A percentile compares a stretch with the other conserved stretches of the same genome.
Evolutionary conservation across 2,888 invertebrate species (phyloP).

Genomic region (Drosophila testacea): DNA sequence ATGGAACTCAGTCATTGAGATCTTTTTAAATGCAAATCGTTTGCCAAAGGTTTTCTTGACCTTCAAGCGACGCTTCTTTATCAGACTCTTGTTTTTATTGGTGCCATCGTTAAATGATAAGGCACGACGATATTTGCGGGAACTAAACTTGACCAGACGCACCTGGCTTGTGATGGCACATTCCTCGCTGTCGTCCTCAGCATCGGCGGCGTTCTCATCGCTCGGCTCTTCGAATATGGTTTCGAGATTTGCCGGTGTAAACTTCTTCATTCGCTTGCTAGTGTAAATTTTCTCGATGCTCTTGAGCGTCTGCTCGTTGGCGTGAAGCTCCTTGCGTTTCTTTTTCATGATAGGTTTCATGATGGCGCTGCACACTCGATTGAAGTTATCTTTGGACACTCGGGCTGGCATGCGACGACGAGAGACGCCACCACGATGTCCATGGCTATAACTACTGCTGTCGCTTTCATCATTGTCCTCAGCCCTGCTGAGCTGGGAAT

Average conservation of each 20-base stretch:
- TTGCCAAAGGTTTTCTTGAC: conserved; percentile 82
- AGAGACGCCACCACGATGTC: conserved; percentile 57
- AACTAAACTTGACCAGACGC: conserved; percentile 74
- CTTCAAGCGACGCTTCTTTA: conserved; percentile 80
- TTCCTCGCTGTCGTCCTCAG: conserved; percentile 71
- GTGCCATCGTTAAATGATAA: conserved; percentile 81
- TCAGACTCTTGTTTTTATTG: conserved; percentile 77
- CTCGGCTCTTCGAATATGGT: conserved; percentile 83
- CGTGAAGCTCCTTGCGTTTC: conserved; percentile 58
- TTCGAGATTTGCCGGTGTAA: conserved; percentile 81
- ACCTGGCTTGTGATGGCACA: conserved; percentile 62
- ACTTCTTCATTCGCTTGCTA: conserved; percentile 78
- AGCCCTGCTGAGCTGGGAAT: conserved; percentile 55
- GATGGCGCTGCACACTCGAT: conserved; percentile 78
- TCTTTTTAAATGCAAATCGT: conserved; percentile 77
- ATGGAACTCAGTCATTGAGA: conserved; percentile 81
- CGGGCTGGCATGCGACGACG: conserved; percentile 79
- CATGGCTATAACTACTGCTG: conserved; percentile 26
- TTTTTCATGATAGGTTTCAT: conserved; percentile 70
- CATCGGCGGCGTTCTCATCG: conserved; percentile 68
- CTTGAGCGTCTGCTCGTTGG: conserved; percentile 65
- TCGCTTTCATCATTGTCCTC: conserved; percentile 64
- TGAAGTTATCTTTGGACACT: conserved; percentile 78
- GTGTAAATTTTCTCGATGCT: conserved; percentile 80
- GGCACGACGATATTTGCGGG: conserved; percentile 77